These are phyloP conservation scores for Styela plicata DNA, from an alignment of 23 tunicate genomes.

Conservation along the genomic window DNA sequence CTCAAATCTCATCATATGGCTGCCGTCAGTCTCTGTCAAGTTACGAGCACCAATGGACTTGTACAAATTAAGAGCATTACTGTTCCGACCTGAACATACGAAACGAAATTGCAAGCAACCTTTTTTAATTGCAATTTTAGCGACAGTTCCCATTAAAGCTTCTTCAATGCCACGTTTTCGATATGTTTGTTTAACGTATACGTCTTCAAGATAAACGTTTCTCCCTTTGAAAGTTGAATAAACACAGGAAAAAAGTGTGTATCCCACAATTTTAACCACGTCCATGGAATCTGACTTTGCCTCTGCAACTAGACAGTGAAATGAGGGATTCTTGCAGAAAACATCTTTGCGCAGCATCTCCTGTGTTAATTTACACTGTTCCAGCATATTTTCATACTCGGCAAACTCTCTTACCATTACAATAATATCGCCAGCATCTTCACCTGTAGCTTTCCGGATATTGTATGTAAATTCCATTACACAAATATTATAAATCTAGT, in stretches of 20 bases:
- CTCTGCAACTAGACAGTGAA: slow-evolving; percentile 47
- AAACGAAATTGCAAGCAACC: slow-evolving; percentile 54
- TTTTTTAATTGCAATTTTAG: slow-evolving; percentile 22
- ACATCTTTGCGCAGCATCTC: slow-evolving; percentile 1
- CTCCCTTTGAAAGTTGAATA: slow-evolving; percentile 59
- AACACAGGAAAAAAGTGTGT: slow-evolving; percentile 33
- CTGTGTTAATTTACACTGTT: slow-evolving; percentile 23
- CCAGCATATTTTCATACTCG: slow-evolving; percentile 30
- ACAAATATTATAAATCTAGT: too few species aligned
- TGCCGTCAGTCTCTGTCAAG: slow-evolving; percentile 40
- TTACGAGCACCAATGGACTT: slow-evolving; percentile 41
- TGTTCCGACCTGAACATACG: slow-evolving; percentile 37
- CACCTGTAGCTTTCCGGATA: slow-evolving; percentile 1
- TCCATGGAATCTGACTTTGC: background rate
- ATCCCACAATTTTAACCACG: slow-evolving; percentile 23
- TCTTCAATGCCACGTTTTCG: slow-evolving; percentile 38
- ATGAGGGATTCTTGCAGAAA: background rate
- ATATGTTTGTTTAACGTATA: slow-evolving; percentile 33
- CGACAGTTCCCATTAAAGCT: slow-evolving; percentile 39
- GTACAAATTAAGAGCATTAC: slow-evolving; percentile 46
- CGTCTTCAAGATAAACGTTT: slow-evolving; percentile 57
- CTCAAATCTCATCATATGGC: slow-evolving; percentile 53
- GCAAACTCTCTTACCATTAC: slow-evolving; percentile 30
- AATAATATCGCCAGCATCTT: background rate
- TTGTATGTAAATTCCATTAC: background rate